Evolutionary conservation across 2,113 vertebrate genomes (phyloP).

Genomic region (Xiphophorus maculatus): DNA sequence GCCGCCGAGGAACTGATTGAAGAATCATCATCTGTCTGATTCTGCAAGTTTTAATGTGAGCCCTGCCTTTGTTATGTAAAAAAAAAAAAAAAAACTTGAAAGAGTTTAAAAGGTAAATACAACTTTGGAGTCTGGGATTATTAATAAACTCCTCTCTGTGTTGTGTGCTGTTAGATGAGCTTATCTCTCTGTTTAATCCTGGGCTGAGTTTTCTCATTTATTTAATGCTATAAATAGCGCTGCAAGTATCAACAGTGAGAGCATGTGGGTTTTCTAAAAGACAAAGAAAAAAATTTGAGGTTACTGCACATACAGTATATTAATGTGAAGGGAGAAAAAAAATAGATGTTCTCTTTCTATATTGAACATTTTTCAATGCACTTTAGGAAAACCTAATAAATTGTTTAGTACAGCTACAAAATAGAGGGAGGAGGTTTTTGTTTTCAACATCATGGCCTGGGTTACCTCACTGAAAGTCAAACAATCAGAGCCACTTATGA

Average conservation of each 20-base stretch:
- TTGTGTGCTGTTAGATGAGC: constrained; percentile 40
- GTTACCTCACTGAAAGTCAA: no score
- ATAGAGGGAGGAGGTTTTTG: no score
- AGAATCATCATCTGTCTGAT: constrained; percentile 11
- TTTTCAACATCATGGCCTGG: no score
- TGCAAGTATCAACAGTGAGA: constrained; percentile 13
- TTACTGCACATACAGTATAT: background rate
- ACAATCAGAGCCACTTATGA: no score
- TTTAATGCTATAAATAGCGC: constrained; percentile 49
- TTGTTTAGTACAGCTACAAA: no score
- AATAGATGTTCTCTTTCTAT: background rate
- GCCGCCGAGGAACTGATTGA: constrained; percentile 31
- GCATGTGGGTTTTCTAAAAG: constrained; percentile 5
- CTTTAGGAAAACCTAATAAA: no score
- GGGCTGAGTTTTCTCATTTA: constrained; percentile 35
- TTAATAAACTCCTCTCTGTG: constrained; percentile 32
- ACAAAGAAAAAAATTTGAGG: background rate
- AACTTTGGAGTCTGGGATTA: constrained; percentile 50
- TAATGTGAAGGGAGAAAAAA: background rate
- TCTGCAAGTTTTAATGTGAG: constrained; percentile 3
- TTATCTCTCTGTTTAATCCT: constrained; percentile 60
- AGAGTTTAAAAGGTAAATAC: constrained; percentile 5
- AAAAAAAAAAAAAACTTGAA: constrained; percentile 4
- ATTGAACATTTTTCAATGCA: background rate
- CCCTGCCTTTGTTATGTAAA: background rate